Evolutionary conservation across 2,113 vertebrate genomes (phyloP), one percentile per base, ranked within the genome.

Genomic region (Leiothrix lutea): DNA sequence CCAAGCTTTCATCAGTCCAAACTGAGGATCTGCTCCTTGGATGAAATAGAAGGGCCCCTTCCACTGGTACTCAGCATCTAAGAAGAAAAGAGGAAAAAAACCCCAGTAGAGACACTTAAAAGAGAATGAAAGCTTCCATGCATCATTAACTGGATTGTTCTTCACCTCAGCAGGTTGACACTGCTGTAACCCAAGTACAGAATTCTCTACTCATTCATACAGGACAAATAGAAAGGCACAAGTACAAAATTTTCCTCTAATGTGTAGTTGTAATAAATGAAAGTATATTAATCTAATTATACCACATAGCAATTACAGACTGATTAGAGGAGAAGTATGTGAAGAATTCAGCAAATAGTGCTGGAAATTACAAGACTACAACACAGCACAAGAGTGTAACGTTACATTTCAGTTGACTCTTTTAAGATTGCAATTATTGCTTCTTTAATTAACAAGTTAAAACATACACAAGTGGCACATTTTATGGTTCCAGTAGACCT

Each of bases 1-100:
- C 99, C 99, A 99, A n/a, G 99, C 98, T 97, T 99, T 99, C 97
- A 99, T 99, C 84, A 99, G 97, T 9, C 99, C 99, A 28, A 99
- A 98, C 97, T 99, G 99, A 28, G 99, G 99, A 97, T 99, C 99
- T 14, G 99, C 98, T 14, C 98, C 99, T 94, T 99, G 99, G 89
- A 99, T 98, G 96, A 99, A 99, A 96, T 96, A 99, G 98, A 99
- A 99, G 0, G 99, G 98, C 18, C 98, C 98, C 20, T 87, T 98
- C 99, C 99, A 99, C 38, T 98, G 94, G 19, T 56, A 97, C 93
- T 99, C 98, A 40, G 96, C 94, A 94, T 98, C 99, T 99, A 96
- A 38, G 56, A 82, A 67, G 14, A 45, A 53, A 86, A 29, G 8
- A 17, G 16, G 17, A 3, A 33, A 36, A 42, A 31, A 33, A 1